Evolutionary conservation across 2,888 invertebrate species (phyloP).

Genomic region (Blera fallax): DNA sequence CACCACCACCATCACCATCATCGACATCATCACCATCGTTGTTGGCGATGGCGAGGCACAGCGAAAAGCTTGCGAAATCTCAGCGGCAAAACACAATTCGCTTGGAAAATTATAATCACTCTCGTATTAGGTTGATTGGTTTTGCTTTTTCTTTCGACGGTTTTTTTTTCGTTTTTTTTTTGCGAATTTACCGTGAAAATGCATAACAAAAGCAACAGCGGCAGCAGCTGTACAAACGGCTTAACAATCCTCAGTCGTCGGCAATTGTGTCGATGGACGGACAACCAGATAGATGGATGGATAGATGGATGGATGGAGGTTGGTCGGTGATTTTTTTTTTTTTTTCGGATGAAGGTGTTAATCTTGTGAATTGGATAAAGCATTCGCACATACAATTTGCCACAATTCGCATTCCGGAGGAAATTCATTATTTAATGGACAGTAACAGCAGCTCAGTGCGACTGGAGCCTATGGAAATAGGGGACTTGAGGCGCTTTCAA

Average conservation of each 20-base stretch:
- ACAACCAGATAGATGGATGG: conserved; percentile 34
- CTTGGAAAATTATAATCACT: conserved; percentile 72
- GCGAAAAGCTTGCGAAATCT: conserved; percentile 44
- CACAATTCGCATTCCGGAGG: conserved; percentile 66
- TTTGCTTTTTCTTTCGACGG: conserved; percentile 57
- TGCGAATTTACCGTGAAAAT: conserved; percentile 67
- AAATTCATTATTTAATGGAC: conserved; percentile 71
- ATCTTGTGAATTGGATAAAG: conserved; percentile 62
- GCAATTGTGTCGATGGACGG: conserved; percentile 39
- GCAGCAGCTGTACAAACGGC: conserved; percentile 16
- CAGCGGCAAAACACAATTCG: conserved; percentile 58
- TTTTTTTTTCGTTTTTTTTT: conserved; percentile 25
- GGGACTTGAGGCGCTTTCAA: conserved; percentile 27
- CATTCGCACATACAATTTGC: conserved; percentile 65
- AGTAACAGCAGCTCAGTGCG: background rate
- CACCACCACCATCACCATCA: conserved; percentile 28
- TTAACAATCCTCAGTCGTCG: conserved; percentile 39
- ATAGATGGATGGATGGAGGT: conserved; percentile 11
- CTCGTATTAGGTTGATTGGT: conserved; percentile 73
- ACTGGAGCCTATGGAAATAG: conserved; percentile 16
- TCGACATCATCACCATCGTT: conserved; percentile 28
- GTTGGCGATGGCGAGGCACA: background rate
- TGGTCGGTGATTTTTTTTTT: background rate
- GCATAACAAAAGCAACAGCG: conserved; percentile 63
- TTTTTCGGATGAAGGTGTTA: conserved; percentile 65